Conservation (phyloP, 2,113 vertebrate genomes). For the human (Homo sapiens) region GRCh38 chr9:19378001-19378500, state of each 20-base stretch:
- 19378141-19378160: neutral
- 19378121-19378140: neutral
- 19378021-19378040: neutral
- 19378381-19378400: slow-evolving; percentile 98
- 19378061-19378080: neutral
- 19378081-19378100: neutral
- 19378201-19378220: neutral
- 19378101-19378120: neutral
- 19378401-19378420: slow-evolving; percentile 97
- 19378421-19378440: slow-evolving; percentile 98
- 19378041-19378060: neutral
- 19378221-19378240: neutral
- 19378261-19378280: accelerated
- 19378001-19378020: neutral
- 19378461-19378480: slow-evolving; percentile 96
- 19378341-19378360: neutral
- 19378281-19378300: neutral
- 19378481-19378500: slow-evolving; percentile 98
- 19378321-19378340: neutral
- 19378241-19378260: neutral
- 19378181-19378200: neutral
- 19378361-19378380: slow-evolving; percentile 94
- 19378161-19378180: neutral
- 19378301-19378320: neutral
- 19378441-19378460: slow-evolving; percentile 97